phyloP scores from a whole-genome alignment of 2,113 vertebrate species.

The Phalacrocorax pelagicus region DNA sequence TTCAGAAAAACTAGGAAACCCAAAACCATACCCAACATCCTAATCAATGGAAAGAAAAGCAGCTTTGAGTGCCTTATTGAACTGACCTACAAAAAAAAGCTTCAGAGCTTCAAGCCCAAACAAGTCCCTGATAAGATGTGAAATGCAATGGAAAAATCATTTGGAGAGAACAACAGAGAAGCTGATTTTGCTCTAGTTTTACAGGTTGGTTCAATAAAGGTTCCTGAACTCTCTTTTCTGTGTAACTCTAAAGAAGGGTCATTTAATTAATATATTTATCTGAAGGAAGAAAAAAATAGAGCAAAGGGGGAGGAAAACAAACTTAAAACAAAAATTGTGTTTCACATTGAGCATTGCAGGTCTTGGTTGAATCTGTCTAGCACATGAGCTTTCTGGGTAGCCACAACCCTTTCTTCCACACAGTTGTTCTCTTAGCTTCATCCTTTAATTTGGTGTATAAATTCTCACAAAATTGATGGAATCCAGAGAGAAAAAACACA shows the following conservation, averaged over 20 bases:
- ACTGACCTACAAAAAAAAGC: constrained; percentile 63
- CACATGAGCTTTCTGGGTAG: background rate
- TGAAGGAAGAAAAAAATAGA: background rate
- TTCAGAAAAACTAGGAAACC: background rate
- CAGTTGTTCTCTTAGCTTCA: background rate
- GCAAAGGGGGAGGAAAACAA: background rate
- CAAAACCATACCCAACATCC: background rate
- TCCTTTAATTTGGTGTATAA: constrained; percentile 30
- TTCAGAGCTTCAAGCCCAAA: constrained; percentile 53
- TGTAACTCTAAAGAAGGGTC: constrained; percentile 47
- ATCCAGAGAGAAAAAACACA: background rate
- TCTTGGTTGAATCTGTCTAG: background rate
- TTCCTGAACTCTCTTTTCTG: constrained; percentile 51
- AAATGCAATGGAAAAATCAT: constrained; percentile 71
- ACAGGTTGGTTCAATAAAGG: constrained; percentile 51
- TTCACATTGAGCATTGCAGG: background rate
- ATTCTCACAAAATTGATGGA: background rate
- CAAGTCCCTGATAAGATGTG: constrained; percentile 65
- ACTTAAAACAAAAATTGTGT: constrained; percentile 32
- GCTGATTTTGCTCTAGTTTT: constrained; percentile 66
- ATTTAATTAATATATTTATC: constrained; percentile 69
- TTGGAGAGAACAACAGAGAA: constrained; percentile 59
- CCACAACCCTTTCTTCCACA: background rate
- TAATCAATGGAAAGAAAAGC: constrained; percentile 65
- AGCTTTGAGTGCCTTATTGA: constrained; percentile 64